phyloP scores from a whole-genome alignment of 2,797 vertebrate genomes.

The Bovichtus variegatus region DNA sequence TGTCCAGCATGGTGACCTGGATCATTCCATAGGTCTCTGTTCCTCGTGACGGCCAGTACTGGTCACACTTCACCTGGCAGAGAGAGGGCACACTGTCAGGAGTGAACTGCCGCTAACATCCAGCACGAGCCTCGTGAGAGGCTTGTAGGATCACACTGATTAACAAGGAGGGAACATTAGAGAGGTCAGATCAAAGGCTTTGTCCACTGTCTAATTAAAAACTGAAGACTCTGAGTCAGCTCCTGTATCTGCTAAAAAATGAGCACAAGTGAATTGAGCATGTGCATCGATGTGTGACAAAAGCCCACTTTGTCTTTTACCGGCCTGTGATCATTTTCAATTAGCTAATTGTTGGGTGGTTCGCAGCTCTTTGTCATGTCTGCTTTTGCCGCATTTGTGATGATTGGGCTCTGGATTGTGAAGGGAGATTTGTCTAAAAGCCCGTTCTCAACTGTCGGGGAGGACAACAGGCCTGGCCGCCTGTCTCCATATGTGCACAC shows the following conservation, averaged over 20 bases:
- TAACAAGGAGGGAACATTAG: constrained; percentile 70
- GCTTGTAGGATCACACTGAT: constrained; percentile 70
- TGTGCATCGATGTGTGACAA: constrained; percentile 51
- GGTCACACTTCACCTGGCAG: constrained; percentile 95
- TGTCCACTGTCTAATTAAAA: constrained; percentile 77
- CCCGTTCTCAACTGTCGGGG: constrained; percentile 15
- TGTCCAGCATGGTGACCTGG: constrained; percentile 95
- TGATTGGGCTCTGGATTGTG: constrained; percentile 42
- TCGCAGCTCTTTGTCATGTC: constrained; percentile 58
- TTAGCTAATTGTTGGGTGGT: constrained; percentile 65
- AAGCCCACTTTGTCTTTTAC: constrained; percentile 65
- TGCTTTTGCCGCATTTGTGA: constrained; percentile 53
- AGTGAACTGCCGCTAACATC: constrained; percentile 44
- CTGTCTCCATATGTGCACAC: constrained; percentile 65
- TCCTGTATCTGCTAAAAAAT: constrained; percentile 39
- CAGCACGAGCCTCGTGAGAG: constrained; percentile 36
- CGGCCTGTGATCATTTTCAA: constrained; percentile 72
- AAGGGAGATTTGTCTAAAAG: constrained; percentile 54
- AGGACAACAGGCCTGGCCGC: constrained; percentile 68
- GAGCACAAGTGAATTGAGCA: constrained; percentile 12
- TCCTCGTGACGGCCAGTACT: constrained; percentile 92
- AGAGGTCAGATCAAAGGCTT: constrained; percentile 74
- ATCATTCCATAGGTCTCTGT: constrained; percentile 92
- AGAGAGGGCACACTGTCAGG: constrained; percentile 63
- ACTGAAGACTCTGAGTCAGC: constrained; percentile 51